Conservation (phyloP, 2,113 vertebrate species). For the Nibea coibor region DNA sequence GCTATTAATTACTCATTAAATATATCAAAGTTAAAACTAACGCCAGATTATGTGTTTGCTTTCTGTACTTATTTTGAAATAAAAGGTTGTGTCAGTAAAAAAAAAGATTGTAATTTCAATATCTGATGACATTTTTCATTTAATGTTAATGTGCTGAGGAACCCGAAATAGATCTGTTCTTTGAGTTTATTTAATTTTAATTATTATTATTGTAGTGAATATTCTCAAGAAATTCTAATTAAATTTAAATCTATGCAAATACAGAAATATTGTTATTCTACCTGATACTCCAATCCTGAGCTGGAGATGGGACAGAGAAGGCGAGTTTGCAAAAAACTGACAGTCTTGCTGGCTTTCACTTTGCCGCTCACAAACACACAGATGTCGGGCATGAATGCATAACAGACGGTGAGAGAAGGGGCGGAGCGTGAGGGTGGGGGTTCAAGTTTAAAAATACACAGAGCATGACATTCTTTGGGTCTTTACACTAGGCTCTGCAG, state of each 20-base stretch:
- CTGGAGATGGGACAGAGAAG: constrained; percentile 79
- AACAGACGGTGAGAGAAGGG: constrained; percentile 71
- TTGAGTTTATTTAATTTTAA: not conserved
- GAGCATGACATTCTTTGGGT: constrained; percentile 57
- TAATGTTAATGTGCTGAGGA: too few species aligned
- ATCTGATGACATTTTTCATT: too few species aligned
- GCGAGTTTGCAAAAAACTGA: constrained; percentile 74
- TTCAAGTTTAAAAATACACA: constrained; percentile 78
- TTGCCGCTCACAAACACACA: constrained; percentile 75
- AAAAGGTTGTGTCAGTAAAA: not conserved
- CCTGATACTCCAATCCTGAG: constrained; percentile 22
- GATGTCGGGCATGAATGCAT: constrained; percentile 80
- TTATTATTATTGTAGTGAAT: not conserved
- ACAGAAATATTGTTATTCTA: constrained; percentile 10
- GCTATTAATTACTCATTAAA: not conserved
- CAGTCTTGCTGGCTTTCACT: constrained; percentile 72
- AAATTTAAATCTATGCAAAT: not conserved
- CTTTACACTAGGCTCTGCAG: constrained; percentile 22
- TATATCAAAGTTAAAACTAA: not conserved
- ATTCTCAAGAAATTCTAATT: not conserved
- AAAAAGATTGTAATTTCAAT: not conserved
- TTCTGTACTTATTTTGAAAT: not conserved
- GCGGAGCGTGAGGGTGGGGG: constrained; percentile 41
- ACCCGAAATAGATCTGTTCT: not conserved
- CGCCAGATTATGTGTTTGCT: not conserved